phyloP scores from a whole-genome alignment of 2,113 vertebrate species.

The Tympanuchus pallidicinctus region DNA sequence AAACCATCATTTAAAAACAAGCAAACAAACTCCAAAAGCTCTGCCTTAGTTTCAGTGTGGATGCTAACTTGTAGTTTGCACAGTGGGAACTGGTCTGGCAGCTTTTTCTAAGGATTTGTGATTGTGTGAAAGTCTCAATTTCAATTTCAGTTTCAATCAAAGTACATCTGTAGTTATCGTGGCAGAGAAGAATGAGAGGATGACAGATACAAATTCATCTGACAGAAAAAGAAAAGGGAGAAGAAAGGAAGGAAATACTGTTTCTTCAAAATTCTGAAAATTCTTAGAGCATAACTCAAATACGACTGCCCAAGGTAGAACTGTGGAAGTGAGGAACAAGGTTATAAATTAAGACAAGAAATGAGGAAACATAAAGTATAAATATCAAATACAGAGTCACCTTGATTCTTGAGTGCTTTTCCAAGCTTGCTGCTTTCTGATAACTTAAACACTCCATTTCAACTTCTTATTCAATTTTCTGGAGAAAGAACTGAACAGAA shows the following conservation, averaged over 20 bases:
- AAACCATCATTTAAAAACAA: neutral
- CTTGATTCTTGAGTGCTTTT: neutral
- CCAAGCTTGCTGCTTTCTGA: neutral
- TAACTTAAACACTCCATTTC: neutral
- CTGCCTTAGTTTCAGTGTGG: neutral
- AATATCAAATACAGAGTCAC: neutral
- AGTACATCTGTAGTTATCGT: too few relatives aligned
- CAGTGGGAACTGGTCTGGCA: neutral
- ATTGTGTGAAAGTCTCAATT: neutral
- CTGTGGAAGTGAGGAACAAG: neutral
- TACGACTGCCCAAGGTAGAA: neutral
- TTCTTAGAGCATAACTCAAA: neutral
- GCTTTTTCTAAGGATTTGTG: neutral
- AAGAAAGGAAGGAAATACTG: neutral
- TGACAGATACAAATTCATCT: neutral
- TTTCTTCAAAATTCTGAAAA: neutral
- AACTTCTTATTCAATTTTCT: neutral
- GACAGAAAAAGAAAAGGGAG: neutral
- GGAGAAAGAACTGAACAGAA: slow-evolving; percentile 7
- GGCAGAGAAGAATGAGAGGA: neutral
- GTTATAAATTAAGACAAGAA: neutral
- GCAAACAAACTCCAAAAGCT: neutral
- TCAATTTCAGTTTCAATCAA: neutral
- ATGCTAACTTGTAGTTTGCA: neutral
- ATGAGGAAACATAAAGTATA: neutral